These are phyloP conservation scores for Oligia latruncula DNA, from an alignment of 2,888 invertebrate species.

Conservation along the genomic window DNA sequence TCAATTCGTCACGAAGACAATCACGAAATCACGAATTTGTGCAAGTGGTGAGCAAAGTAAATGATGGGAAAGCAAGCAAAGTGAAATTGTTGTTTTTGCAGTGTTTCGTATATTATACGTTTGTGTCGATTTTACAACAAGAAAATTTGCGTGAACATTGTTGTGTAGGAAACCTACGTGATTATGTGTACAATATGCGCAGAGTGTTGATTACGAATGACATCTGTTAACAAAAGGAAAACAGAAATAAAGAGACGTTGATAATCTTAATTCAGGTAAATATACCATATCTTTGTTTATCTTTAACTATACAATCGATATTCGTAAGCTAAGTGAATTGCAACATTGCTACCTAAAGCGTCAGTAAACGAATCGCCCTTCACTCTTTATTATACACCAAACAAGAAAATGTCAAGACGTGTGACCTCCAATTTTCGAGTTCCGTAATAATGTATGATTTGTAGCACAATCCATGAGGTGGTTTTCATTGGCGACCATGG, in stretches of 20 bases:
- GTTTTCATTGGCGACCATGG: conserved; percentile 38
- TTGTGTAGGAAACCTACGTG: conserved; percentile 78
- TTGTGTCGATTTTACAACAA: conserved; percentile 70
- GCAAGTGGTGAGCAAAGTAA: conserved; percentile 65
- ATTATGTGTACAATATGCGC: conserved; percentile 87
- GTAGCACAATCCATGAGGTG: conserved; percentile 37
- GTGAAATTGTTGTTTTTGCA: conserved; percentile 73
- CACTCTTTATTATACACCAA: conserved; percentile 77
- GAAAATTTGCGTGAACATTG: conserved; percentile 71
- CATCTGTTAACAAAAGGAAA: conserved; percentile 87
- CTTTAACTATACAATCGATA: conserved; percentile 24
- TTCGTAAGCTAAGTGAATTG: conserved; percentile 30
- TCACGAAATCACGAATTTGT: conserved; percentile 66
- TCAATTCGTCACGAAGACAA: conserved; percentile 56
- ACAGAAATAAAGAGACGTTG: conserved; percentile 76
- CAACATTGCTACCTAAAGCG: conserved; percentile 60
- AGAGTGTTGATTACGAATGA: conserved; percentile 88
- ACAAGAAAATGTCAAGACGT: conserved; percentile 86
- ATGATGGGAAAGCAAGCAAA: conserved; percentile 73
- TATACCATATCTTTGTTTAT: conserved; percentile 44
- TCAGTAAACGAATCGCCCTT: conserved; percentile 78
- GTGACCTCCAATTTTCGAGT: conserved; percentile 84
- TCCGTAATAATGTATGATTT: conserved; percentile 66
- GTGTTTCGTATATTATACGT: conserved; percentile 72
- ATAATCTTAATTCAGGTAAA: conserved; percentile 75